Percentiles rank a stretch among this genome's conserved stretches.
Evolutionary conservation across 2,888 invertebrate species (phyloP).

Genomic region (Corbicula japonica): DNA sequence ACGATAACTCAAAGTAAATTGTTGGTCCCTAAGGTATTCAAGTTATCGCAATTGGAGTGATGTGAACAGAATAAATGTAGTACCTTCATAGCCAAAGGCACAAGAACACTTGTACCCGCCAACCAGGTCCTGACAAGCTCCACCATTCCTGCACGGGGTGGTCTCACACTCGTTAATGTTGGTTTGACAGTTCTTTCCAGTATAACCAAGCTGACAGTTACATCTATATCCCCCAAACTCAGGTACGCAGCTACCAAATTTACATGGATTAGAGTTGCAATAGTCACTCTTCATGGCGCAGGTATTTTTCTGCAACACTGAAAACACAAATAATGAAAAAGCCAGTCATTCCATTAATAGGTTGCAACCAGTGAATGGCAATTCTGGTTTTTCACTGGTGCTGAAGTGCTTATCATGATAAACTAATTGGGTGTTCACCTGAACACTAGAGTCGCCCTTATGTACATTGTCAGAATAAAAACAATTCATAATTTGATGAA

Average conservation of each 20-base stretch:
- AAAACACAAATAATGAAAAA: constrained; percentile 36
- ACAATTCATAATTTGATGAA: too few relatives aligned
- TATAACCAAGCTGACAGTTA: constrained; percentile 69
- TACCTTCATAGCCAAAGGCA: constrained; percentile 93
- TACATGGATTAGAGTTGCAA: constrained; percentile 65
- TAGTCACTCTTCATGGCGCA: constrained; percentile 61
- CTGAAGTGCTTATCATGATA: too few relatives aligned
- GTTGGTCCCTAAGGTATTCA: too few relatives aligned
- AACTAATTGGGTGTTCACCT: too few relatives aligned
- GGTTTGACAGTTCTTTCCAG: constrained; percentile 74
- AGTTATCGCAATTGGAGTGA: too few relatives aligned
- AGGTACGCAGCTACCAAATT: constrained; percentile 56
- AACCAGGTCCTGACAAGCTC: constrained; percentile 87
- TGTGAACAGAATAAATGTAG: too few relatives aligned
- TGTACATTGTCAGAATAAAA: too few relatives aligned
- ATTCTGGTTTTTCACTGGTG: too few relatives aligned
- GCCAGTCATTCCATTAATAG: too few relatives aligned
- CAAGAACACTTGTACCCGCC: constrained; percentile 95
- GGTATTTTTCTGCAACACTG: constrained; percentile 62
- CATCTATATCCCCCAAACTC: constrained; percentile 62
- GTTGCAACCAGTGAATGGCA: too few relatives aligned
- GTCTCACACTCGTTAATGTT: constrained; percentile 87
- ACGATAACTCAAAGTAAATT: too few relatives aligned
- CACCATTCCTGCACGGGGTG: constrained; percentile 52
- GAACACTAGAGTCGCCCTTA: too few relatives aligned